Conservation (phyloP, 2,113 vertebrate genomes). For the Neolamprologus toae region DNA sequence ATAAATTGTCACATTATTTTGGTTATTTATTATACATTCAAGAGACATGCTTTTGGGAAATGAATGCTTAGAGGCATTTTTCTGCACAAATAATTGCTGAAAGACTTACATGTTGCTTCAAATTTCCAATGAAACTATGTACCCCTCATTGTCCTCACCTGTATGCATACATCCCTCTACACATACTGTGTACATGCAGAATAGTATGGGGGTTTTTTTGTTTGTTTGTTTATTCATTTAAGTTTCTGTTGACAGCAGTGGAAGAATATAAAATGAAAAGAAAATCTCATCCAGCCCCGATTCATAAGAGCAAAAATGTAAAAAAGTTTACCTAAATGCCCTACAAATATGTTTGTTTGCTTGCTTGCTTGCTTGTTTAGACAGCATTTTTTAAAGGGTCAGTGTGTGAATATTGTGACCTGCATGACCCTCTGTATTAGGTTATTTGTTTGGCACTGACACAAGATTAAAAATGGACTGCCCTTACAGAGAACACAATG, state of each 20-base stretch:
- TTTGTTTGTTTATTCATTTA: background rate
- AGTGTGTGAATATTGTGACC: background rate
- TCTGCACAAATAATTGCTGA: background rate
- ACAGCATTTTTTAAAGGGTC: background rate
- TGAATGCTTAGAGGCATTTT: background rate
- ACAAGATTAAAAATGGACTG: constrained; percentile 45
- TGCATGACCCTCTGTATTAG: background rate
- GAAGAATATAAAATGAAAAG: background rate
- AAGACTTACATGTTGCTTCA: background rate
- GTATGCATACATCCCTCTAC: background rate
- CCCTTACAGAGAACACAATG: constrained; percentile 61
- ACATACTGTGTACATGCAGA: background rate
- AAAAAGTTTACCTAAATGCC: background rate
- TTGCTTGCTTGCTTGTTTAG: background rate
- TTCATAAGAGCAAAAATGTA: background rate
- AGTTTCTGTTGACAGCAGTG: background rate
- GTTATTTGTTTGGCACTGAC: constrained; percentile 18
- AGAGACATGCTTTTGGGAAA: background rate
- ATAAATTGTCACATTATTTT: background rate
- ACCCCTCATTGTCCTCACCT: background rate
- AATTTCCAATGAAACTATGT: background rate
- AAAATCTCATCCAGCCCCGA: background rate
- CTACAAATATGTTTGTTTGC: background rate
- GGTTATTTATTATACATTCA: background rate
- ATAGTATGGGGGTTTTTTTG: rapidly evolving